Conservation (phyloP, 2,113 vertebrate species). For the Condylura cristata region DNA sequence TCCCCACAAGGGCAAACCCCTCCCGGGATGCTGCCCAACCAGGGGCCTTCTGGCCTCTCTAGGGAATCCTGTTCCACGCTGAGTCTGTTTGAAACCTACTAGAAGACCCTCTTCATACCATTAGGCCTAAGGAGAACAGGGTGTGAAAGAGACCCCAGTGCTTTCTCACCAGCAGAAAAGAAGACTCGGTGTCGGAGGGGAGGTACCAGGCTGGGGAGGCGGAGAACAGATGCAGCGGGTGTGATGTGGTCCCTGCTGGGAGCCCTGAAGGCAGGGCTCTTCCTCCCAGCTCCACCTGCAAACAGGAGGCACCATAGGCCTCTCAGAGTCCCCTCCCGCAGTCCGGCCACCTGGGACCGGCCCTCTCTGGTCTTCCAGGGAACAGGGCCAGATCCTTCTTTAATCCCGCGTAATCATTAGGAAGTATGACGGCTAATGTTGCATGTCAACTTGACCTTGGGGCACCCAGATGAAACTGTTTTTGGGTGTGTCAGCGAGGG, state of each 20-base stretch:
- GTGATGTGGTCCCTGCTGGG: accelerated
- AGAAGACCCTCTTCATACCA: not conserved
- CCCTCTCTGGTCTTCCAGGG: not conserved
- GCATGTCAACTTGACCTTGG: not conserved
- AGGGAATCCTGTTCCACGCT: accelerated
- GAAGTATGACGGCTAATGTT: not conserved
- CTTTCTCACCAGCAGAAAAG: not conserved
- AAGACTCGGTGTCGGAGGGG: not conserved
- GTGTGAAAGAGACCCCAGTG: not conserved
- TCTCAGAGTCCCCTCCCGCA: too few relatives aligned
- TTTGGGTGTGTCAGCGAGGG: not conserved
- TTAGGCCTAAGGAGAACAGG: not conserved
- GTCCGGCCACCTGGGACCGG: too few relatives aligned
- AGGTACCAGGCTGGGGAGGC: not conserved
- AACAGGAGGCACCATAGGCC: not conserved
- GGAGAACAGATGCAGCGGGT: not conserved
- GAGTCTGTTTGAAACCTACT: not conserved
- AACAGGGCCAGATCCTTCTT: not conserved
- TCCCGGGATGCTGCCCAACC: not conserved
- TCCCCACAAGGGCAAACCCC: not conserved
- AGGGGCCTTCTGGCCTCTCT: not conserved
- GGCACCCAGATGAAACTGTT: not conserved
- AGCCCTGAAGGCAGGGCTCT: not conserved
- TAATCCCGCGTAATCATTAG: not conserved
- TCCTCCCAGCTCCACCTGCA: not conserved